phyloP scores from a whole-genome alignment of 92 coral and sea anemone genomes.

The Umimayanthus chanpuru region DNA sequence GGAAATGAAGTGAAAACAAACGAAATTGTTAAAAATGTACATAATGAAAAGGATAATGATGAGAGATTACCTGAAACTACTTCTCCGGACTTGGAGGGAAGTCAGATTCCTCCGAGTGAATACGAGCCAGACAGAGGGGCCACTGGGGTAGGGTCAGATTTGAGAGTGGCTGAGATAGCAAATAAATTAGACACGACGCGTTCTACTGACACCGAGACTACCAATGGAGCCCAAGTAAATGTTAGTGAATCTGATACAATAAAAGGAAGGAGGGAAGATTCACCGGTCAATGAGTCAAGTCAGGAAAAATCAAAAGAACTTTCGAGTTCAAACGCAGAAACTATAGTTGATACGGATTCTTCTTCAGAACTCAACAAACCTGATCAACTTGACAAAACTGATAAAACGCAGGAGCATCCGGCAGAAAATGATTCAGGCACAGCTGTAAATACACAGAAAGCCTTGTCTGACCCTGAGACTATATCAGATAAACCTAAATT shows the following conservation, averaged over 20 bases:
- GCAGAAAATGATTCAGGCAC: neutral
- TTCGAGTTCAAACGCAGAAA: conserved; percentile 38
- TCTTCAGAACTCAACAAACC: neutral
- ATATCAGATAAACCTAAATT: conserved; percentile 5
- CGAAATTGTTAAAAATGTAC: neutral
- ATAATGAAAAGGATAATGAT: neutral
- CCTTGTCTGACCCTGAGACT: conserved; percentile 4
- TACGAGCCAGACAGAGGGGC: conserved; percentile 49
- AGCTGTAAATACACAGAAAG: conserved; percentile 3
- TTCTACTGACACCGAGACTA: conserved; percentile 1
- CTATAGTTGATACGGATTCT: neutral
- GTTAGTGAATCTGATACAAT: neutral
- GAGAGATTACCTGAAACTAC: neutral
- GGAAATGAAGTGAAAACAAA: neutral
- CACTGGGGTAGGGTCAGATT: conserved; percentile 68
- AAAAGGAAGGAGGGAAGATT: neutral
- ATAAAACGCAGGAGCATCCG: conserved; percentile 12
- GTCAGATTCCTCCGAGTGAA: neutral
- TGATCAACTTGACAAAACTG: conserved; percentile 8
- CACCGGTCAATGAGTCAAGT: neutral
- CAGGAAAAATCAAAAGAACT: conserved; percentile 16
- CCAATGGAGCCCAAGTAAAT: conserved; percentile 10
- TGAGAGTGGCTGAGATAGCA: conserved; percentile 75
- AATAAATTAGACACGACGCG: conserved; percentile 39
- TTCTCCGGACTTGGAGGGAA: conserved; percentile 3